Percentiles rank a stretch among this genome's conserved stretches.
These are phyloP conservation scores for Sesia apiformis DNA, from an alignment of 2,888 invertebrate species.

Conservation along the genomic window DNA sequence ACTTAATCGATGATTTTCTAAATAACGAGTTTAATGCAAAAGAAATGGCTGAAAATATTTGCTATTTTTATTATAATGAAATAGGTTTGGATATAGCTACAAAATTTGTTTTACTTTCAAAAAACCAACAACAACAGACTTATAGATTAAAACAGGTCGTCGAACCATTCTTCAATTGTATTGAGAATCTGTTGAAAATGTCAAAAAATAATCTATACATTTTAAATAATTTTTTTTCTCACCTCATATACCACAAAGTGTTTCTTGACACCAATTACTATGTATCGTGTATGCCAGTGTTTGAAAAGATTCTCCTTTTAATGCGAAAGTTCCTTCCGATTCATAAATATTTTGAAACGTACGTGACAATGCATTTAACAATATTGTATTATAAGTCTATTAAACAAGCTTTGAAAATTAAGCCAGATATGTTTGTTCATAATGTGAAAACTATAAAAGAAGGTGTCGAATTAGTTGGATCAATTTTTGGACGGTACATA, in stretches of 20 bases:
- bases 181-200: constrained; percentile 22
- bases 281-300: constrained; percentile 26
- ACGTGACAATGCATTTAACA: constrained; percentile 29
- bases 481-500: constrained; percentile 30
- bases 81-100: constrained; percentile 27
- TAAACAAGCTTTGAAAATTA: constrained; percentile 22
- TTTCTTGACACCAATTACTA: constrained; percentile 28
- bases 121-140: constrained; percentile 19
- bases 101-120: constrained; percentile 31
- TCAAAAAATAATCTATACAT: not conserved
- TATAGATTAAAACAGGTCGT: constrained; percentile 22
- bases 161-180: constrained; percentile 22
- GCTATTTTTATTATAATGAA: not conserved
- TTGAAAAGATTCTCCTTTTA: constrained; percentile 26
- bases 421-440: constrained; percentile 25
- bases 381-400: constrained; percentile 41
- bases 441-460: constrained; percentile 17
- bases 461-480: constrained; percentile 28
- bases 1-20: constrained; percentile 15
- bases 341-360: constrained; percentile 26
- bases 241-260: constrained; percentile 28
- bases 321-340: constrained; percentile 26
- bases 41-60: not conserved
- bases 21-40: constrained; percentile 3
- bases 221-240: constrained; percentile 15